Evolutionary conservation across 2,888 invertebrate species (phyloP).

Genomic region (Rotaria sp.): DNA sequence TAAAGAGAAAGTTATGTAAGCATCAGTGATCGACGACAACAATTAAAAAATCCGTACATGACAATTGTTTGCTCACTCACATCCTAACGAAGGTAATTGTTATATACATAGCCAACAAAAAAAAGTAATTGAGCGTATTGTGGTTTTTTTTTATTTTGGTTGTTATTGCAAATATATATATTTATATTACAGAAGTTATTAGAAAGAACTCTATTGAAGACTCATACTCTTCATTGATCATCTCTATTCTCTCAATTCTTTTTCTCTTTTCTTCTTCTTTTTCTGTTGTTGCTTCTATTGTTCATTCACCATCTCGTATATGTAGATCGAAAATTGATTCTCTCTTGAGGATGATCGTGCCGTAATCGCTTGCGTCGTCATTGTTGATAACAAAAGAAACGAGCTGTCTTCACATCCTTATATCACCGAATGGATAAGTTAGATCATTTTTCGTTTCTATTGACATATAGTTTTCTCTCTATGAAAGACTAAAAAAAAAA

Average conservation of each 20-base stretch:
- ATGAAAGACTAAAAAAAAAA: neutral
- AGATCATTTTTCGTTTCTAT: conserved; percentile 2
- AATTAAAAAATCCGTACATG: conserved; percentile 2
- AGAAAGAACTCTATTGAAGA: neutral
- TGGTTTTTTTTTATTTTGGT: neutral
- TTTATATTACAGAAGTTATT: neutral
- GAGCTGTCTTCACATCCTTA: conserved; percentile 6
- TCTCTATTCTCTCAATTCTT: neutral
- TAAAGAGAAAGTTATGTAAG: conserved; percentile 5
- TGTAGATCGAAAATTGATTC: conserved; percentile 9
- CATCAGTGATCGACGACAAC: neutral
- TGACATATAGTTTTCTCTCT: neutral
- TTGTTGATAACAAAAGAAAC: conserved; percentile 1
- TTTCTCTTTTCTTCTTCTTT: no score
- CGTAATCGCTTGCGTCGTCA: neutral
- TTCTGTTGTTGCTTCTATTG: neutral
- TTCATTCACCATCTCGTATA: neutral
- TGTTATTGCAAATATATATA: neutral
- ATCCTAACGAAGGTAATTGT: conserved; percentile 9
- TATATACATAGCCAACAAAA: neutral
- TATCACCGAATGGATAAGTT: neutral
- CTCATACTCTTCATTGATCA: neutral
- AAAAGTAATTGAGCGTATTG: neutral
- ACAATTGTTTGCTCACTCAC: neutral
- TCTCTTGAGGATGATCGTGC: conserved; percentile 7